A percentile compares a stretch with the other conserved stretches of the same genome.
These are phyloP conservation scores for Drosophila pegasa DNA, from an alignment of 2,888 invertebrate species.

Conservation along the genomic window DNA sequence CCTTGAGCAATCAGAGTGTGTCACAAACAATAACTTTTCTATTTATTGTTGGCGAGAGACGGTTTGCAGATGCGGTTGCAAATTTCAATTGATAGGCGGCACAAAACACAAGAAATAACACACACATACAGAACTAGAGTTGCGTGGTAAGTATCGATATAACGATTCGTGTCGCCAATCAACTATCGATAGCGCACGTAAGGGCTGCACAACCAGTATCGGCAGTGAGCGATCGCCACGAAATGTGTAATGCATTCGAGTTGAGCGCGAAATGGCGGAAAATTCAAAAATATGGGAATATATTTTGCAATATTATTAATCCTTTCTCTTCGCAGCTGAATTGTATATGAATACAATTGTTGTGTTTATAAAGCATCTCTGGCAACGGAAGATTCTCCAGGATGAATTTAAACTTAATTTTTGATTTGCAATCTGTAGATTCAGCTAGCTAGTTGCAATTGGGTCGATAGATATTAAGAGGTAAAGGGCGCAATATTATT, in stretches of 20 bases:
- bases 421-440: too few species aligned
- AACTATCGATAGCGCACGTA: constrained; percentile 7
- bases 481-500: constrained; percentile 5
- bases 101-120: constrained; percentile 53
- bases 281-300: too few species aligned
- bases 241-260: not conserved
- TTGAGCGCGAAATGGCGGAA: not conserved
- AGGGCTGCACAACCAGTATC: constrained; percentile 10
- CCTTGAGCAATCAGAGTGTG: not conserved
- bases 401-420: too few species aligned
- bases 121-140: constrained; percentile 37
- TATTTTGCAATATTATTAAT: too few species aligned
- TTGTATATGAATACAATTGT: too few species aligned
- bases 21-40: not conserved
- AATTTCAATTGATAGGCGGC: constrained; percentile 57
- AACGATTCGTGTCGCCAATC: not conserved
- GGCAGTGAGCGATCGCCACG: not conserved
- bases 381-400: not conserved
- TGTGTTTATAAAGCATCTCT: too few species aligned
- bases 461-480: too few species aligned
- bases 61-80: constrained; percentile 23
- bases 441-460: too few species aligned
- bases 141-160: constrained; percentile 37
- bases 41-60: constrained; percentile 16
- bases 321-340: not conserved